phyloP scores from a whole-genome alignment of 2,113 vertebrate species.

The Takifugu flavidus region DNA sequence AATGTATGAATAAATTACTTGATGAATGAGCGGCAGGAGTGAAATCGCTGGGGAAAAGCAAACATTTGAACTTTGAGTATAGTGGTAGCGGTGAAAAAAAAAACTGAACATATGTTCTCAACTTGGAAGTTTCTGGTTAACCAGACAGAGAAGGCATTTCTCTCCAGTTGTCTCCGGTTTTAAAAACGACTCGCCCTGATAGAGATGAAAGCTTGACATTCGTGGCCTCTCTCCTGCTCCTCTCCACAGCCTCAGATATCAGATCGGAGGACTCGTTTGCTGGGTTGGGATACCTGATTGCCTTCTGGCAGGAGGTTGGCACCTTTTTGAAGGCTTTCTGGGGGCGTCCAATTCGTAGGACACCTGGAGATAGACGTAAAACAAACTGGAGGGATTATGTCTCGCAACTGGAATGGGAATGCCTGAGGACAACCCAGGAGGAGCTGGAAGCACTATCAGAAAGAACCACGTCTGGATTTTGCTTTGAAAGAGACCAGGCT shows the following conservation, averaged over 20 bases:
- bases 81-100: background rate
- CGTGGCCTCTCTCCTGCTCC: background rate
- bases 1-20: conserved; percentile 68
- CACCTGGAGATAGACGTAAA: background rate
- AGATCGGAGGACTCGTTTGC: background rate
- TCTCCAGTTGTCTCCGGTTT: too few species aligned
- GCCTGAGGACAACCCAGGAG: background rate
- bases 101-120: conserved; percentile 18
- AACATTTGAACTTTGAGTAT: conserved; percentile 46
- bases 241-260: background rate
- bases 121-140: conserved; percentile 14
- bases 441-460: background rate
- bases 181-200: background rate
- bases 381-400: background rate
- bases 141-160: too few species aligned
- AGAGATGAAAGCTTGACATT: background rate
- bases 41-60: conserved; percentile 51
- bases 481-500: background rate
- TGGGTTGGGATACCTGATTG: background rate
- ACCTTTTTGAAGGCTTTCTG: background rate
- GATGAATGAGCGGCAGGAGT: conserved; percentile 53
- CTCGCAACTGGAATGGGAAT: background rate
- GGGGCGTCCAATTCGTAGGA: conserved; percentile 1
- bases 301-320: conserved; percentile 1
- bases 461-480: background rate